A percentile compares a stretch with the other conserved stretches of the same genome.
These are phyloP conservation scores for Crossaster papposus DNA, from an alignment of 53 echinoderm and acorn worm genomes.

Conservation along the genomic window DNA sequence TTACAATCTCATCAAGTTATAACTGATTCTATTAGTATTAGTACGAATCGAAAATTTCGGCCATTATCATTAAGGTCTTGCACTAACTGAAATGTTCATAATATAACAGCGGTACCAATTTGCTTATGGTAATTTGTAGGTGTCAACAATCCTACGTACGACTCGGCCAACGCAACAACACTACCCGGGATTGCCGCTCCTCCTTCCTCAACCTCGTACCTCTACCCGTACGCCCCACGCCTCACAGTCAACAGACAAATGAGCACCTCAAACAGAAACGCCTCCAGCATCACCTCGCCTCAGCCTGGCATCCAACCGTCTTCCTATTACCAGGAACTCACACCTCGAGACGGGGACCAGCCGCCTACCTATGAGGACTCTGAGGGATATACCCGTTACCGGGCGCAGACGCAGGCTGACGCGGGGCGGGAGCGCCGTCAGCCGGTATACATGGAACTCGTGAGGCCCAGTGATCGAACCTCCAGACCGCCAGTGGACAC, in stretches of 20 bases:
- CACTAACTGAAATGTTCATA: background rate
- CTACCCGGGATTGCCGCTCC: background rate
- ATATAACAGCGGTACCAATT: background rate
- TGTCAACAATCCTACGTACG: conserved; percentile 47
- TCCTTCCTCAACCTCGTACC: conserved; percentile 25
- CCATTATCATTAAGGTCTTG: background rate
- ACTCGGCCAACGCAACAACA: background rate
- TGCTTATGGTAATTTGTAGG: background rate
- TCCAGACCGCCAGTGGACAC: conserved; percentile 45
- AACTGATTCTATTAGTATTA: too few species aligned
- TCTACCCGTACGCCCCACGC: conserved; percentile 47
- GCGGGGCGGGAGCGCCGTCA: conserved; percentile 28
- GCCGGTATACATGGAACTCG: conserved; percentile 58
- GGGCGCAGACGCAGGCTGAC: conserved; percentile 1
- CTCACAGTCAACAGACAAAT: conserved; percentile 24
- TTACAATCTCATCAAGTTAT: background rate
- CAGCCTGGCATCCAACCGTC: background rate
- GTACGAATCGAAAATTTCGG: background rate
- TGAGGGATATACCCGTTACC: conserved; percentile 26
- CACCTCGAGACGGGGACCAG: conserved; percentile 4
- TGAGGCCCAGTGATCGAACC: conserved; percentile 36
- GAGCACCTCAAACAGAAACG: conserved; percentile 5
- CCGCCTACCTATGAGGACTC: conserved; percentile 57
- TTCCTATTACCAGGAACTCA: conserved; percentile 33
- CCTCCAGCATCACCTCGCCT: background rate